Conservation (phyloP, 2,888 invertebrate species). For the Epistrophe eligans region DNA sequence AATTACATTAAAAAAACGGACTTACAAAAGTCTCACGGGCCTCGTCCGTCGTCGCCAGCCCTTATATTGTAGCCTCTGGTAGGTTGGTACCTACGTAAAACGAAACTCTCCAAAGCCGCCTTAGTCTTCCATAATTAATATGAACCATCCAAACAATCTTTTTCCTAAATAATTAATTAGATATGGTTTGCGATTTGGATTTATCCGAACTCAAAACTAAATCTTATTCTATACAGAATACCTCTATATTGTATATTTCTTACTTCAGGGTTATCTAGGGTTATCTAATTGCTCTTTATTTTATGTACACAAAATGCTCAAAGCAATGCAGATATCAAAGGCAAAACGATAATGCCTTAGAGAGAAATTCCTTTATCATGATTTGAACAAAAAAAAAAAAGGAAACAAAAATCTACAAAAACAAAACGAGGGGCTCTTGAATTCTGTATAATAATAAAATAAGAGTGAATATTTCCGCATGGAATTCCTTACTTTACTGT, state of each 20-base stretch:
- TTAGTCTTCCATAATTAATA: no score
- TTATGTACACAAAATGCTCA: not conserved
- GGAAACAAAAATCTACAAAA: not conserved
- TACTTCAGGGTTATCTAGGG: not conserved
- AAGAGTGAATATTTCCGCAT: slow-evolving; percentile 40
- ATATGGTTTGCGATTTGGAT: no score
- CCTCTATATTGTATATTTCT: not conserved
- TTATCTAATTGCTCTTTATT: not conserved
- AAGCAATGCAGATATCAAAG: not conserved
- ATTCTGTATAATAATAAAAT: slow-evolving; percentile 8
- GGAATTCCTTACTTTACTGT: slow-evolving; percentile 39
- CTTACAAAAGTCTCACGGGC: no score
- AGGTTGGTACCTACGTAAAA: no score
- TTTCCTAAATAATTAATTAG: no score
- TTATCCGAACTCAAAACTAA: no score
- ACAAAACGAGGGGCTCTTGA: not conserved
- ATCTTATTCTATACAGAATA: not conserved
- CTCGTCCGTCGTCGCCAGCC: no score
- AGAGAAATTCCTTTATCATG: slow-evolving; percentile 56
- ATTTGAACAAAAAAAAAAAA: slow-evolving; percentile 32
- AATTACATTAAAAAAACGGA: no score
- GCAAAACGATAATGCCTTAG: not conserved
- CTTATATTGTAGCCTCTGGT: no score
- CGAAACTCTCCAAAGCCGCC: no score
- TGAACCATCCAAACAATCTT: no score